Conservation (phyloP, 2,113 vertebrate genomes). For the Gila orcuttii region DNA sequence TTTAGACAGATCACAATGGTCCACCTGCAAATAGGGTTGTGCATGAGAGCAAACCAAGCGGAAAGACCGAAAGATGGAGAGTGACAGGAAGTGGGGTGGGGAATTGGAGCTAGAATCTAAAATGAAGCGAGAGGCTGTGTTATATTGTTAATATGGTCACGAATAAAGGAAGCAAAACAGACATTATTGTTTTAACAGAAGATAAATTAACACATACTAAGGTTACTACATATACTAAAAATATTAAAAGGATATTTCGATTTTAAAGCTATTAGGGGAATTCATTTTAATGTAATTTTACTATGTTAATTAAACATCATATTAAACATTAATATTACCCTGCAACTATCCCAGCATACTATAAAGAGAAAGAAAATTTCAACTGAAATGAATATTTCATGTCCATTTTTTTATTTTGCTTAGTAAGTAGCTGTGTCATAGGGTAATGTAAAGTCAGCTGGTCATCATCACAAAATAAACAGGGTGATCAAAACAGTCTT, state of each 20-base stretch:
- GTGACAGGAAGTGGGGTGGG: constrained; percentile 2
- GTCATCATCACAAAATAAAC: too few species aligned
- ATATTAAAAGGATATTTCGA: neutral
- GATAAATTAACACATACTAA: neutral
- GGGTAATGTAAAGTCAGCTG: too few species aligned
- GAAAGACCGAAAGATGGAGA: constrained; percentile 38
- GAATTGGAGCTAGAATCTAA: neutral
- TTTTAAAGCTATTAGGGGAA: too few species aligned
- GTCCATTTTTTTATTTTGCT: too few species aligned
- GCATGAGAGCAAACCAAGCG: constrained; percentile 16
- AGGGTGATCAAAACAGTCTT: too few species aligned
- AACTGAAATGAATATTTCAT: too few species aligned
- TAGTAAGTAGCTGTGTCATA: too few species aligned
- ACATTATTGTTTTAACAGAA: neutral
- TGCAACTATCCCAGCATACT: too few species aligned
- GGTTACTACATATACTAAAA: neutral
- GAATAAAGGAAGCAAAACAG: neutral
- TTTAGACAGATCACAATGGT: constrained; percentile 55
- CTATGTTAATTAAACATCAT: too few species aligned
- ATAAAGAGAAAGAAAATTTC: too few species aligned
- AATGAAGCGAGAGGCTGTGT: constrained; percentile 12
- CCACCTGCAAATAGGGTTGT: constrained; percentile 43
- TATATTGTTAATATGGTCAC: neutral
- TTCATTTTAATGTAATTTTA: too few species aligned
- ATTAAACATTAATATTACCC: too few species aligned